phyloP scores from a whole-genome alignment of 2,113 vertebrate genomes.

The Pterocles burchelli region DNA sequence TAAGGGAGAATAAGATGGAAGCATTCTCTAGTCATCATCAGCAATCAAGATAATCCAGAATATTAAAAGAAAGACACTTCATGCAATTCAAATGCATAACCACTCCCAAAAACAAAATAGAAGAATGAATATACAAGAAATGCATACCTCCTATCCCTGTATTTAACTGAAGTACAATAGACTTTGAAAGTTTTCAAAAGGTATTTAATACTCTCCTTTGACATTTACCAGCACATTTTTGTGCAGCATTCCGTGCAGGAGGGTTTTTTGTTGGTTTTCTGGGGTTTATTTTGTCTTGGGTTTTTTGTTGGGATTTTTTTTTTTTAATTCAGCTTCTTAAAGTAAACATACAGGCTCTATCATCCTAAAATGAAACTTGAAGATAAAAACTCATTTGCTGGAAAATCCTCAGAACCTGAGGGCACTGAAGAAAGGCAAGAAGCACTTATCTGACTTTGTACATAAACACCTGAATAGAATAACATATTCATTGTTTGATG shows the following conservation, averaged over 20 bases:
- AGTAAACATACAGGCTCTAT: background rate
- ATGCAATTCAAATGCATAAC: background rate
- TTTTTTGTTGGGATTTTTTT: background rate
- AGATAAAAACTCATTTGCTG: background rate
- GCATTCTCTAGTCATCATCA: background rate
- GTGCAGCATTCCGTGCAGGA: background rate
- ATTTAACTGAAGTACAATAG: background rate
- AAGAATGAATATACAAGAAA: background rate
- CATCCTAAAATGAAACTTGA: background rate
- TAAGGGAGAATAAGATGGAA: background rate
- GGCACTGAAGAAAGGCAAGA: background rate
- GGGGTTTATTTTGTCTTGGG: background rate
- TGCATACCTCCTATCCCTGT: background rate
- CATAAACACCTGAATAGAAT: background rate
- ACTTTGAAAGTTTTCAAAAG: background rate
- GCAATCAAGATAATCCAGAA: background rate
- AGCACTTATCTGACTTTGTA: background rate
- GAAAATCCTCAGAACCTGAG: background rate
- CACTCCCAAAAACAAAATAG: background rate
- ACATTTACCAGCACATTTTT: background rate
- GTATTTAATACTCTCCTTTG: background rate
- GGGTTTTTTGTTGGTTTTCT: background rate
- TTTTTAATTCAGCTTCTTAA: background rate
- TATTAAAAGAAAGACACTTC: background rate
- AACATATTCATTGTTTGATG: background rate